Base-by-base conservation (phyloP, 1,140 invertebrate species). In the Ips nitidus region DNA sequence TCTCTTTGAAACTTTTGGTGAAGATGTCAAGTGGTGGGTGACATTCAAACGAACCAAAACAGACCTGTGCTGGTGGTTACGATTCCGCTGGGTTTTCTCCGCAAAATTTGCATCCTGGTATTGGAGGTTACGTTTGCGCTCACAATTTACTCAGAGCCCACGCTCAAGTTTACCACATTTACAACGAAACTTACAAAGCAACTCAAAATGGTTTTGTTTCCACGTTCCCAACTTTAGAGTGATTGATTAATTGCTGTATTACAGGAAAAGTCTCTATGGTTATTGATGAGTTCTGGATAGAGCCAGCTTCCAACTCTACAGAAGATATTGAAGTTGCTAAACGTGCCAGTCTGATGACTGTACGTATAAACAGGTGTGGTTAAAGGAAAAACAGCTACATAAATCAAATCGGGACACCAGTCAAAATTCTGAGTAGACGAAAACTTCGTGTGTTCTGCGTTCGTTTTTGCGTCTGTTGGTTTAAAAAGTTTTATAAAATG, bases 1-100 rank as follows among this genome's bases (percentile, higher is more conserved):
- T 4, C 76, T 86, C 2, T 86, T 88, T 60, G 80, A 83, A 43
- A 80, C 81, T 66, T 87, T 86, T 70, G 88, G 87, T 22, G 22
- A 22, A 22, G 22, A 22, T 22, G 22, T 22, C 22, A 22, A 22
- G 22, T 22, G 22, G 22, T 0, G 83, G 86, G 76, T 47, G 68
- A 52, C 74, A 71, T 22, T 22, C 22, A 22, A n/a, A 22, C 22
- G 22, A 22, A 22, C 22, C 22, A 22, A 22, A 22, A 22, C 22
- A 22, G 22, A 22, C 22, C 22, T 22, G 22, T 22, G 22, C 22
- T 22, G 22, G 22, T 22, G 22, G 22, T 64, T 75, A 58, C 69
- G 77, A 60, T 22, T 52, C 5, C 41, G 70, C 50, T 39, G 36
- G 65, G 3, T 61, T 41, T 36, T 59, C 77, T 4, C 78, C 79